phyloP scores from a whole-genome alignment of 2,797 vertebrate species.

The Thamnophis elegans region DNA sequence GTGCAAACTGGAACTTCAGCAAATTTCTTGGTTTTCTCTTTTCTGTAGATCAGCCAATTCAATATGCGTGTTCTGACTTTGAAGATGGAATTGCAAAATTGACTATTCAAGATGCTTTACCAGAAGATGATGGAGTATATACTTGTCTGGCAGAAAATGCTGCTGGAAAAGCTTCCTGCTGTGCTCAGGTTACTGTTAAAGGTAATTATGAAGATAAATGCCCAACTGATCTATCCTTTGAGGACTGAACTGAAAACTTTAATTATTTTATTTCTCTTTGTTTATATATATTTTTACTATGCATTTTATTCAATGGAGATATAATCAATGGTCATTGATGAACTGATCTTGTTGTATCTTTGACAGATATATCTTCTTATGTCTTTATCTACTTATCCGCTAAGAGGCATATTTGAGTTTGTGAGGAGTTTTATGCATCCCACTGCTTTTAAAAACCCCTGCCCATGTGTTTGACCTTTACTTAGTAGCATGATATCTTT shows the following conservation, averaged over 20 bases:
- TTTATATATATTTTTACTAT: background rate
- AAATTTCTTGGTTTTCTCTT: conserved; percentile 20
- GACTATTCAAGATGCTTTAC: conserved; percentile 75
- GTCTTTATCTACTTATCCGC: background rate
- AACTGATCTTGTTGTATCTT: background rate
- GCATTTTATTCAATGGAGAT: background rate
- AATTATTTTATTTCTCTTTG: background rate
- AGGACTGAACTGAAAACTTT: background rate
- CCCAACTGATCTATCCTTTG: background rate
- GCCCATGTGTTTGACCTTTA: background rate
- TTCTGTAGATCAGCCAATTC: conserved; percentile 75
- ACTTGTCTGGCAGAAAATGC: conserved; percentile 80
- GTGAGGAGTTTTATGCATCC: background rate
- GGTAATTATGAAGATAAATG: conserved; percentile 68
- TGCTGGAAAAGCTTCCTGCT: conserved; percentile 75
- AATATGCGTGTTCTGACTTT: conserved; percentile 71
- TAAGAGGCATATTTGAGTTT: background rate
- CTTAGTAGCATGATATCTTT: background rate
- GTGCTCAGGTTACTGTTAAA: conserved; percentile 76
- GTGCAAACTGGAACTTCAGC: background rate
- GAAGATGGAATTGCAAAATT: conserved; percentile 73
- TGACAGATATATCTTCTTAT: background rate
- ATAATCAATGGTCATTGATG: background rate
- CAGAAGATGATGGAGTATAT: conserved; percentile 78
- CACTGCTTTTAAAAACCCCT: background rate